Percentiles rank a stretch among this genome's conserved stretches.
Evolutionary conservation across 2,888 invertebrate species (phyloP).

Genomic region (Polymixis flavicincta): DNA sequence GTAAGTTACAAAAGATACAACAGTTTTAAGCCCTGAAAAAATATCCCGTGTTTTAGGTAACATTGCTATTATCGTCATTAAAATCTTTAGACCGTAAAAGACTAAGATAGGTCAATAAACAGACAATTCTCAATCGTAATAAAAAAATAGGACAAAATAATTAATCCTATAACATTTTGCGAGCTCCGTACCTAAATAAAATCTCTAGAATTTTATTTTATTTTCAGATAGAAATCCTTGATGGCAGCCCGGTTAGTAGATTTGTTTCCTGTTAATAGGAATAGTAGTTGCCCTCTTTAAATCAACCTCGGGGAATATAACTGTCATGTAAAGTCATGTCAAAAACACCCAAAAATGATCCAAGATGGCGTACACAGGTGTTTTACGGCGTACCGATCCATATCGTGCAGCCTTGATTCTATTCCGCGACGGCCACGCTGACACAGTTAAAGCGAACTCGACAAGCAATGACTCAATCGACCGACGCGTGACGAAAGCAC

Average conservation of each 20-base stretch:
- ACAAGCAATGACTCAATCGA: conserved; percentile 83
- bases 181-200: background rate
- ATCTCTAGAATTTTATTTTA: background rate
- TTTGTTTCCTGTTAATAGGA: background rate
- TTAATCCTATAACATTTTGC: background rate
- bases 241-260: background rate
- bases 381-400: conserved; percentile 76
- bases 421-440: conserved; percentile 87
- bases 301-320: background rate
- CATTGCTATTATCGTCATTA: background rate
- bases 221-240: background rate
- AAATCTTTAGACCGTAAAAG: background rate
- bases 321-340: background rate
- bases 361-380: conserved; percentile 75
- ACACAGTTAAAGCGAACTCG: conserved; percentile 82
- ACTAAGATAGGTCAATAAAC: background rate
- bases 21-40: background rate
- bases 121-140: background rate
- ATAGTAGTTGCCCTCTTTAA: background rate
- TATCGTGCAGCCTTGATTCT: conserved; percentile 86
- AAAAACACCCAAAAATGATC: conserved; percentile 60
- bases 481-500: conserved; percentile 80
- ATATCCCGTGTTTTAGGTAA: background rate
- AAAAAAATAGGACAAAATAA: background rate
- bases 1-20: background rate